phyloP scores from a whole-genome alignment of 1,140 invertebrate species.

The Trypoxylus dichotomus region DNA sequence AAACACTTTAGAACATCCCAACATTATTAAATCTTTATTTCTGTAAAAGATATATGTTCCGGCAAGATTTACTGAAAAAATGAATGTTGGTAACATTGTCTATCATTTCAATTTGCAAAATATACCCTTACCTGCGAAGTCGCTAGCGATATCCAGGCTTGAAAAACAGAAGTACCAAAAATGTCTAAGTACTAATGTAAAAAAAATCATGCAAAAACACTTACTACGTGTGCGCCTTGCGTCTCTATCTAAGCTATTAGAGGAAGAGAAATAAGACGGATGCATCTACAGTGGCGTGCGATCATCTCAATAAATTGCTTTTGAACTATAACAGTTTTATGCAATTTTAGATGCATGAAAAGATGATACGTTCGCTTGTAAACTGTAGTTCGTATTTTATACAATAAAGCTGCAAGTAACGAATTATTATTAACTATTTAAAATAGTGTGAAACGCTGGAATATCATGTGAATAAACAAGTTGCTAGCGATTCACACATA shows the following conservation, averaged over 20 bases:
- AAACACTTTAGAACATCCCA: neutral
- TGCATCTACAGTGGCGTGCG: conserved; percentile 15
- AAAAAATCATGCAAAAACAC: conserved; percentile 16
- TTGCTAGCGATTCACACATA: neutral
- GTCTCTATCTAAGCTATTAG: neutral
- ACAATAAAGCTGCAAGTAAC: neutral
- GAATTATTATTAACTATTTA: no score
- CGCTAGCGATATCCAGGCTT: neutral
- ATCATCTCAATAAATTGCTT: neutral
- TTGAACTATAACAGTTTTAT: neutral
- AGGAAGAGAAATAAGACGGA: neutral
- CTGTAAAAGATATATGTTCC: no score
- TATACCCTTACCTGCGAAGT: neutral
- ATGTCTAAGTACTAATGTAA: neutral
- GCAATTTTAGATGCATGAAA: conserved; percentile 20
- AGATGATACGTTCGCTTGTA: neutral
- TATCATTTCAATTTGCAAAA: neutral
- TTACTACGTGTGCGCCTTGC: neutral
- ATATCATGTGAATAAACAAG: neutral
- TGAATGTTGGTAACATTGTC: neutral
- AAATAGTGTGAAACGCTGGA: neutral
- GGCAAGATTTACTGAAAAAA: neutral
- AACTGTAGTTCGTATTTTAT: neutral
- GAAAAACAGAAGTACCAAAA: neutral
- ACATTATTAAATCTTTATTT: no score